Conservation (phyloP, 1,140 invertebrate genomes). For the Drosophila oshimai region DNA sequence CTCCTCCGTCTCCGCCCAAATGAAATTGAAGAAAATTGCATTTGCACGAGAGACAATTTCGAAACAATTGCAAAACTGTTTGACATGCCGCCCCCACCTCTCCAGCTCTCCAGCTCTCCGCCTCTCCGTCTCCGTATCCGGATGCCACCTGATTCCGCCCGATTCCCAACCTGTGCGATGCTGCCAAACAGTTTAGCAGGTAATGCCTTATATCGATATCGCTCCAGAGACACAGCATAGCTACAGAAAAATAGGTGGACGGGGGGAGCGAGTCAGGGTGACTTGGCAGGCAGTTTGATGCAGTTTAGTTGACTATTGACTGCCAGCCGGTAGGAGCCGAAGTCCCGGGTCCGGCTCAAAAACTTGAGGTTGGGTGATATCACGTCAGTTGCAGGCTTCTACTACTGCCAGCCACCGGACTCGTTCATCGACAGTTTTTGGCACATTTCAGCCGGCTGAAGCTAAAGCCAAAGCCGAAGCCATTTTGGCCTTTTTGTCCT, state of each 20-base stretch:
- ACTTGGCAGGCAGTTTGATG: conserved; percentile 71
- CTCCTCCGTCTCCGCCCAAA: conserved; percentile 64
- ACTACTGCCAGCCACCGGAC: conserved; percentile 14
- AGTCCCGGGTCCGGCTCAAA: conserved; percentile 34
- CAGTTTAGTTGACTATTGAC: conserved; percentile 79
- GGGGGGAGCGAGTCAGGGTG: conserved; percentile 1
- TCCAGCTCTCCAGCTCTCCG: not conserved
- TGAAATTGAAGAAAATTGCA: conserved; percentile 82
- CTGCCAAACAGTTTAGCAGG: conserved; percentile 81
- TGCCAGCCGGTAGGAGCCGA: conserved; percentile 44
- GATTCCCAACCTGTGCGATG: conserved; percentile 41
- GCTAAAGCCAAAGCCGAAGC: not conserved
- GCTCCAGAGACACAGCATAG: conserved; percentile 20
- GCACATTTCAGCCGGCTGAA: conserved; percentile 59
- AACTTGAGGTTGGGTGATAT: conserved; percentile 55
- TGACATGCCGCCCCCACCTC: conserved; percentile 64
- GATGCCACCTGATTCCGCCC: not conserved
- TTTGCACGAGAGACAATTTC: conserved; percentile 81
- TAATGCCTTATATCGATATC: conserved; percentile 81
- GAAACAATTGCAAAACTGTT: conserved; percentile 81
- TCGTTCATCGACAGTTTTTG: conserved; percentile 56
- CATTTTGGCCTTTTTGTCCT: conserved; percentile 31
- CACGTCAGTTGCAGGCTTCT: conserved; percentile 66
- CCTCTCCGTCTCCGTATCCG: not conserved
- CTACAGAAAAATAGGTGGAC: not conserved